Conservation (phyloP, 2,797 vertebrate genomes). For the Lagorchestes hirsutus region DNA sequence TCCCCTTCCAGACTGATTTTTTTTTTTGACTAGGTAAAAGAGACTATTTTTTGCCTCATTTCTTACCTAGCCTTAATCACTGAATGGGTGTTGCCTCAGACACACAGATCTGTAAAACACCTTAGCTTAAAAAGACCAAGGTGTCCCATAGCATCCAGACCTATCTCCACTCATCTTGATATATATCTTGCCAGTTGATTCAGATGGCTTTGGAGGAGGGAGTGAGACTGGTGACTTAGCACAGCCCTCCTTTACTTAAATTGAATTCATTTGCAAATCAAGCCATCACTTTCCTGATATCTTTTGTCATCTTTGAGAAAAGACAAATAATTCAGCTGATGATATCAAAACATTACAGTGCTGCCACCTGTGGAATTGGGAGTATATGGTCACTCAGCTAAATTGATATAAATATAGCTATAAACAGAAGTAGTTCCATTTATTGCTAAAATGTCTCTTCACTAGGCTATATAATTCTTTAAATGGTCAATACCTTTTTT, state of each 20-base stretch:
- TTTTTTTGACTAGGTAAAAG: neutral
- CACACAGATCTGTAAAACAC: too few relatives aligned
- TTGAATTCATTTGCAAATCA: neutral
- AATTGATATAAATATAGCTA: neutral
- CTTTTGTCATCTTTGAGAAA: too few relatives aligned
- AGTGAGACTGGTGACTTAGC: neutral
- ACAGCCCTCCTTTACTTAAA: neutral
- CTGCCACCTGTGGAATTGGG: neutral
- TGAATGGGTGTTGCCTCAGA: too few relatives aligned
- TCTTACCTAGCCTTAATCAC: too few relatives aligned
- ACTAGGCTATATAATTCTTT: slow-evolving; percentile 6
- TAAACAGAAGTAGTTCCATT: neutral
- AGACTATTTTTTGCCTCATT: neutral
- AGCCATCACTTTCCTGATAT: neutral
- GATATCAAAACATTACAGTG: neutral
- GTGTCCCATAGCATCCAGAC: too few relatives aligned
- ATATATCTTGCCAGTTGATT: neutral
- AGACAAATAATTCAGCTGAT: neutral
- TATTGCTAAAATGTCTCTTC: slow-evolving; percentile 30
- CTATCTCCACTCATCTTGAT: neutral
- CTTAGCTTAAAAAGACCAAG: too few relatives aligned
- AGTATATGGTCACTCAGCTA: neutral
- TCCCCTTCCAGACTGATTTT: neutral
- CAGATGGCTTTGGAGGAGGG: neutral
- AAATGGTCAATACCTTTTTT: slow-evolving; percentile 6